Percentiles rank a stretch among this genome's conserved stretches.
These are phyloP conservation scores for Rhabdomys pumilio DNA, from an alignment of 2,797 vertebrate genomes.

Conservation along the genomic window DNA sequence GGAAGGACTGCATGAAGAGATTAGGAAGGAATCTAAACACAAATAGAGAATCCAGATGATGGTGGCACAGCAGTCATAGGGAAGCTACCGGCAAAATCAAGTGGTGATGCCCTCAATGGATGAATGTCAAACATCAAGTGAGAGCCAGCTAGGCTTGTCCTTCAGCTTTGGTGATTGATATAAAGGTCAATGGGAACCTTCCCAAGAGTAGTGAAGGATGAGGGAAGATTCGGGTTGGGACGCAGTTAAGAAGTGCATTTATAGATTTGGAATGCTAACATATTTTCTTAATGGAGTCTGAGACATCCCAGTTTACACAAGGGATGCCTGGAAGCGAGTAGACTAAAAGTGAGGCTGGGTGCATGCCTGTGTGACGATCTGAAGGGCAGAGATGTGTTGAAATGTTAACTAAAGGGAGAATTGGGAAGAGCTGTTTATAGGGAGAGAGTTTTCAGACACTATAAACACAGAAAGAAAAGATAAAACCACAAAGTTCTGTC, in stretches of 20 bases:
- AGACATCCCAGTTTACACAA: constrained; percentile 3
- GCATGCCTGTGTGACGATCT: neutral
- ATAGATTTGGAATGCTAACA: neutral
- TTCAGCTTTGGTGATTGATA: neutral
- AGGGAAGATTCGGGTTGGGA: neutral
- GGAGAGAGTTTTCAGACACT: neutral
- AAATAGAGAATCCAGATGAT: neutral
- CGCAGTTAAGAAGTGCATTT: neutral
- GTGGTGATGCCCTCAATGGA: neutral
- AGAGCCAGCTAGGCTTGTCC: neutral
- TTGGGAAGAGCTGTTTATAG: neutral
- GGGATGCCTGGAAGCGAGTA: neutral
- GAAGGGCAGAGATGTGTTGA: neutral
- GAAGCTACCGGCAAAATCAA: neutral
- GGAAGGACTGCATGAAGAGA: neutral
- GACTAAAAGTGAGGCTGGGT: neutral
- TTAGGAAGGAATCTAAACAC: neutral
- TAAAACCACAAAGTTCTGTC: neutral
- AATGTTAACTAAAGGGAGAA: neutral
- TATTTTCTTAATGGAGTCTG: neutral
- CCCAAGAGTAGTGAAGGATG: neutral
- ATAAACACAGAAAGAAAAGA: neutral
- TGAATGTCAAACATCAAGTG: neutral
- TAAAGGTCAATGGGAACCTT: neutral
- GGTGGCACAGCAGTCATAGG: neutral